Conservation (phyloP, 2,888 invertebrate species). For the Drosophila parthenogenetica region DNA sequence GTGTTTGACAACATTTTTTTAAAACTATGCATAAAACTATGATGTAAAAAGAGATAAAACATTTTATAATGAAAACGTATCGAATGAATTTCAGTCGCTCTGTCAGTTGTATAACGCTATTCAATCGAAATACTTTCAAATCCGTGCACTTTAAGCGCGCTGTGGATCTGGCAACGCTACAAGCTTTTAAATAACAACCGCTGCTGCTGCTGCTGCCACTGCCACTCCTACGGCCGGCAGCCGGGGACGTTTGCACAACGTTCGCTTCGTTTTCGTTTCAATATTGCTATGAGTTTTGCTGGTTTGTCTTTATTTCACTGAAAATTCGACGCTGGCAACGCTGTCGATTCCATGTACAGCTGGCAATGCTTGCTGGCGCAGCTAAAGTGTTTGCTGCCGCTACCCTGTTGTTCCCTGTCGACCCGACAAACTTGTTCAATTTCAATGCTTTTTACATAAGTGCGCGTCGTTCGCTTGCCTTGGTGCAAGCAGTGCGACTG, state of each 20-base stretch:
- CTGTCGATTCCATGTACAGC: constrained; percentile 41
- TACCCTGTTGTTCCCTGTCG: constrained; percentile 33
- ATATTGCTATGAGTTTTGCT: constrained; percentile 50
- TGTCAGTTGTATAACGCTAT: constrained; percentile 47
- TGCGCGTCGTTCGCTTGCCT: constrained; percentile 57
- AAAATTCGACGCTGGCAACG: constrained; percentile 64
- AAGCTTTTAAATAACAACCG: constrained; percentile 65
- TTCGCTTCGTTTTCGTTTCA: constrained; percentile 54
- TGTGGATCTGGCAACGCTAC: constrained; percentile 56
- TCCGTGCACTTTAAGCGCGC: constrained; percentile 23
- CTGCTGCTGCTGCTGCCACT: constrained; percentile 56
- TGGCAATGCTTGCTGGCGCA: constrained; percentile 62
- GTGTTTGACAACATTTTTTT: background rate
- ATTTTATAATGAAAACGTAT: constrained; percentile 18
- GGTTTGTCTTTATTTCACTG: constrained; percentile 55
- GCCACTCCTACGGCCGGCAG: constrained; percentile 63
- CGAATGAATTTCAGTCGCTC: constrained; percentile 28
- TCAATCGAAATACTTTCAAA: constrained; percentile 55
- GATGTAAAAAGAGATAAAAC: no score
- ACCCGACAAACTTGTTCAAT: constrained; percentile 75
- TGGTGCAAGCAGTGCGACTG: constrained; percentile 38
- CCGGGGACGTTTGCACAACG: constrained; percentile 68
- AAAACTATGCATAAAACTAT: no score
- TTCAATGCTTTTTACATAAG: constrained; percentile 78
- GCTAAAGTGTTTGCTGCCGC: constrained; percentile 41